These are phyloP conservation scores for Oreochromis grahami DNA, from an alignment of 2,797 vertebrate genomes.

Conservation along the genomic window DNA sequence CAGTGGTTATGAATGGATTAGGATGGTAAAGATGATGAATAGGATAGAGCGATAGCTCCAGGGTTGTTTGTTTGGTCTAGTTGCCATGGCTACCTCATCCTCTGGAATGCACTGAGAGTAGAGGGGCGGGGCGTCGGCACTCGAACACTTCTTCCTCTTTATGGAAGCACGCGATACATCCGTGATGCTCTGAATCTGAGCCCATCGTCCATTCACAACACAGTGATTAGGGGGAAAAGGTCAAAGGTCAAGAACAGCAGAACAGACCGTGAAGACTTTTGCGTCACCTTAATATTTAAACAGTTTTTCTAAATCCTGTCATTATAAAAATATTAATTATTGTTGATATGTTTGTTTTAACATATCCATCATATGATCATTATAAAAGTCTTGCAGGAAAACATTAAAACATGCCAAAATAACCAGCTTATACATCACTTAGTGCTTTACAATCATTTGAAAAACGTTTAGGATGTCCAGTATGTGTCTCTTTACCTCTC, in stretches of 20 bases:
- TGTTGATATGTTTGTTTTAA: neutral
- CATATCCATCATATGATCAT: neutral
- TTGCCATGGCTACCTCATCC: slow-evolving; percentile 73
- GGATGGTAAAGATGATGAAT: neutral
- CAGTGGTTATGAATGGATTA: neutral
- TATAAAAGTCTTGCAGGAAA: neutral
- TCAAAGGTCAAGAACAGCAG: slow-evolving; percentile 31
- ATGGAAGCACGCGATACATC: slow-evolving; percentile 81
- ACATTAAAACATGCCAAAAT: neutral
- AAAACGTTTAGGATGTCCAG: neutral
- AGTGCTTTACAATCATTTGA: neutral
- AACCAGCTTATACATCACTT: neutral
- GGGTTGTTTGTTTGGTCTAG: neutral
- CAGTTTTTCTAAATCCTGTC: neutral
- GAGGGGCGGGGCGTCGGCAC: slow-evolving; percentile 31
- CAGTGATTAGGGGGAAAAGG: slow-evolving; percentile 2
- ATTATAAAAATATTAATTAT: neutral
- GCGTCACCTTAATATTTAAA: neutral
- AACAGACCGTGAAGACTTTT: neutral
- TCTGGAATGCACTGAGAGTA: slow-evolving; percentile 54
- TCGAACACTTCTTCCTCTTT: slow-evolving; percentile 75
- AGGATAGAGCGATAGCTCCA: neutral
- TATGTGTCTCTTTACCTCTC: slow-evolving; percentile 78
- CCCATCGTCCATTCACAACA: slow-evolving; percentile 6
- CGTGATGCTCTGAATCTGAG: slow-evolving; percentile 87